Evolutionary conservation across 2,888 invertebrate species (phyloP).

Genomic region (Cylloceria caligata): DNA sequence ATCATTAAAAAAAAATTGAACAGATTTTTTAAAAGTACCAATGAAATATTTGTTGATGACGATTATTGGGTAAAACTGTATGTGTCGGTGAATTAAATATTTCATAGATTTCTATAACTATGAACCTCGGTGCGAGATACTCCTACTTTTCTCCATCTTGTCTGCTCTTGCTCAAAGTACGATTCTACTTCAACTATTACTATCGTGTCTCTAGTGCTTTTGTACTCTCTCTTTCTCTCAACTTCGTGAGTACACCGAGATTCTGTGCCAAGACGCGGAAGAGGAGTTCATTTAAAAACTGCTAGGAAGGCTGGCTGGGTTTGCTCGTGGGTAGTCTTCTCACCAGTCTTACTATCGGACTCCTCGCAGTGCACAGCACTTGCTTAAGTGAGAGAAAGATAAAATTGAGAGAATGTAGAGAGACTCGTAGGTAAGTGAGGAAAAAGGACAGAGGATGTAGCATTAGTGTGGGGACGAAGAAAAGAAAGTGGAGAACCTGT

Average conservation of each 20-base stretch:
- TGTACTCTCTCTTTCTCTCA: constrained; percentile 6
- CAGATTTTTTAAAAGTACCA: too few relatives aligned
- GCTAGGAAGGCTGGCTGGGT: constrained; percentile 65
- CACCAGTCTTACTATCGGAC: constrained; percentile 56
- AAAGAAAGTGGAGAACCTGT: constrained; percentile 38
- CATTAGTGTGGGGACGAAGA: constrained; percentile 1
- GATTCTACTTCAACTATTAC: constrained; percentile 51
- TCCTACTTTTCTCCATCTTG: constrained; percentile 14
- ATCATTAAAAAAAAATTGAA: too few relatives aligned
- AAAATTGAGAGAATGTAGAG: constrained; percentile 2
- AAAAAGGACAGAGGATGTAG: constrained; percentile 35
- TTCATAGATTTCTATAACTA: too few relatives aligned
- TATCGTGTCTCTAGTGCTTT: constrained; percentile 47
- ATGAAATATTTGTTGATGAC: too few relatives aligned
- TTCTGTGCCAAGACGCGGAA: constrained; percentile 72
- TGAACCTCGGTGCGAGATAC: constrained; percentile 5
- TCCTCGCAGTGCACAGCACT: constrained; percentile 44
- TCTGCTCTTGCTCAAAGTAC: constrained; percentile 37
- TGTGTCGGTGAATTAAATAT: too few relatives aligned
- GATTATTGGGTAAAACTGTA: too few relatives aligned
- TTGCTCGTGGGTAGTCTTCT: constrained; percentile 46
- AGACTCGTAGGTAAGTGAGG: constrained; percentile 32
- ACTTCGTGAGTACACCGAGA: constrained; percentile 62
- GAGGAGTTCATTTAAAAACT: constrained; percentile 79
- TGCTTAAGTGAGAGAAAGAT: constrained; percentile 55